Evolutionary conservation across 2,113 vertebrate genomes (phyloP), one percentile per base, ranked within the genome.

Genomic region (Myrmophylax atrothorax): DNA sequence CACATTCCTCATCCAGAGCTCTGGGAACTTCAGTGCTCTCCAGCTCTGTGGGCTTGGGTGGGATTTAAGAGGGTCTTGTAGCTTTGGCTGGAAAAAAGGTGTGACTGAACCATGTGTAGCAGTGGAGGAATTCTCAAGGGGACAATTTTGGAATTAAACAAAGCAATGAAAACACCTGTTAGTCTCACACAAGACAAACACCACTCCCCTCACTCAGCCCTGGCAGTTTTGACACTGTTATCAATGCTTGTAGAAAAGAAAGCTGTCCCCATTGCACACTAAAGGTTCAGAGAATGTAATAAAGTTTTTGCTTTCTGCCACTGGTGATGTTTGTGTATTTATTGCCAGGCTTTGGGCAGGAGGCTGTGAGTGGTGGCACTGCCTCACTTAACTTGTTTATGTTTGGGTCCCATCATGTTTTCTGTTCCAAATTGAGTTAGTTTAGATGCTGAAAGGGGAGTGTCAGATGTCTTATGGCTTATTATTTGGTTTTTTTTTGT

Each of bases 381-480:
- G 83, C 72, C 62, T 73, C 31, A 1, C 50, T 78, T 88, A 76
- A 83, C 26, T 14, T 50, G 46, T 83, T 93, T 86, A 58, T 92
- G 19, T 87, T 91, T 69, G 78, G 22, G 46, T 49, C 72, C 55
- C 72, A 5, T 84, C 18, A 3, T 94, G 78, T 90, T 90, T 93
- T 40, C 85, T 87, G 16, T 82, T 89, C 74, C 80, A 94, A 90
- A 95, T 95, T 47, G 63, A 66, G 60, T 94, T 95, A 92, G 80
- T 89, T 93, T 64, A 78, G 84, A 38, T 84, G 75, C 74, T 89
- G 79, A 53, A 91, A 84, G 89, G 84, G 75, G 92, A 94, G 74
- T 58, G 70, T 89, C 89, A 69, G 58, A 46, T 92, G 37, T 87
- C 80, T 94, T 85, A 92, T 77, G 75, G 55, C 44, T 89, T 91